Evolutionary conservation across 2,888 invertebrate genomes (phyloP).

Genomic region (Polydesmus complanatus): DNA sequence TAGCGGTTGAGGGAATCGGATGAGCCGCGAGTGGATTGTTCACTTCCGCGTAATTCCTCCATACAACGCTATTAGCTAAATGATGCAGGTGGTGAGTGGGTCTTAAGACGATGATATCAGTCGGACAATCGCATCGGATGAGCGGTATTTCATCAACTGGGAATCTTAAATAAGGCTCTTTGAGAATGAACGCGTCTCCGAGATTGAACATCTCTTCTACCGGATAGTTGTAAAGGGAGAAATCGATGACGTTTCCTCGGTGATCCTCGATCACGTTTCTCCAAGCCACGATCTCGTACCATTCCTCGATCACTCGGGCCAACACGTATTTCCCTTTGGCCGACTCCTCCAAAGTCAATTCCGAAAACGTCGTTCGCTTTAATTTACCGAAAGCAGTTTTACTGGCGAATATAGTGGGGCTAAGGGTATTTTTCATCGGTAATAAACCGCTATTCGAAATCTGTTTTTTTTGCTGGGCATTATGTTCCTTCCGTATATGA

Average conservation of each 20-base stretch:
- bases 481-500: too few species aligned
- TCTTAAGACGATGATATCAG: neutral
- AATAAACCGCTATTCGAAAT: too few species aligned
- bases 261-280: conserved; percentile 3
- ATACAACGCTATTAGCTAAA: neutral
- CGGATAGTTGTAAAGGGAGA: neutral
- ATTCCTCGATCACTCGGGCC: neutral
- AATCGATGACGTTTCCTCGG: neutral
- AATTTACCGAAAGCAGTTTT: neutral
- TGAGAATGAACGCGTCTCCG: neutral
- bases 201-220: neutral
- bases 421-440: neutral
- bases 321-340: conserved; percentile 2
- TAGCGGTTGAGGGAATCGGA: neutral
- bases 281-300: neutral
- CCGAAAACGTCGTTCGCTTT: neutral
- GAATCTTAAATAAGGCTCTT: neutral
- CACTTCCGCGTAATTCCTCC: neutral
- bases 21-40: neutral
- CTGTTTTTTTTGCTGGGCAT: too few species aligned
- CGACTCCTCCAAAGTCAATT: neutral
- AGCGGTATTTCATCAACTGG: neutral
- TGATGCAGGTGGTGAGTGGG: neutral
- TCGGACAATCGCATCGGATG: conserved; percentile 4
- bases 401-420: neutral